phyloP scores from a whole-genome alignment of 2,113 vertebrate genomes.

The Hucho hucho region DNA sequence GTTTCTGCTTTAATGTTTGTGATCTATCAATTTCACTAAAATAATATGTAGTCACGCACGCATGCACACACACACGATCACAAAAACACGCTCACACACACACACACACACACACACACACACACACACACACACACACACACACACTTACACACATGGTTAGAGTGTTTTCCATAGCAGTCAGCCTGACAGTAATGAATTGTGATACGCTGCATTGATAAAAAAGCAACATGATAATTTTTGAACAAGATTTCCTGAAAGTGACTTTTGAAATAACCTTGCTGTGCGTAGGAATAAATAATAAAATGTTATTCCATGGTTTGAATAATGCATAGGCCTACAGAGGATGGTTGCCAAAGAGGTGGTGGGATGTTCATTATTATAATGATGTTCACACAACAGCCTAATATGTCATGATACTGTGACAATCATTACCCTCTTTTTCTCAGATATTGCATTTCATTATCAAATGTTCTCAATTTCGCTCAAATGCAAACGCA shows the following conservation, averaged over 20 bases:
- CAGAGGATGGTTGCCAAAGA: conserved; percentile 17
- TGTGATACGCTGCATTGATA: conserved; percentile 42
- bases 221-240: conserved; percentile 44
- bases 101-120: too few species aligned
- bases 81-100: too few species aligned
- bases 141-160: background rate
- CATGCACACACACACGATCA: background rate
- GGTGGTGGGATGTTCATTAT: conserved; percentile 50
- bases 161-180: conserved; percentile 49
- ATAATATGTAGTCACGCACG: conserved; percentile 42
- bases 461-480: conserved; percentile 11
- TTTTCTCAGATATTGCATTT: conserved; percentile 28
- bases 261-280: conserved; percentile 65
- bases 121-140: background rate
- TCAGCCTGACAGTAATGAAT: conserved; percentile 28
- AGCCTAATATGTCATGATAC: conserved; percentile 39
- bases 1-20: conserved; percentile 46
- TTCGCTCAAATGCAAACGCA: conserved; percentile 20
- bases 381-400: conserved; percentile 51
- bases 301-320: conserved; percentile 48
- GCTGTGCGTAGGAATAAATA: conserved; percentile 52
- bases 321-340: conserved; percentile 53
- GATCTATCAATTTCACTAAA: conserved; percentile 39
- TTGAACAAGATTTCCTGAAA: conserved; percentile 35
- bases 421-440: conserved; percentile 51